These are phyloP conservation scores for Entelurus aequoreus DNA, from an alignment of 2,113 vertebrate genomes.

Conservation along the genomic window DNA sequence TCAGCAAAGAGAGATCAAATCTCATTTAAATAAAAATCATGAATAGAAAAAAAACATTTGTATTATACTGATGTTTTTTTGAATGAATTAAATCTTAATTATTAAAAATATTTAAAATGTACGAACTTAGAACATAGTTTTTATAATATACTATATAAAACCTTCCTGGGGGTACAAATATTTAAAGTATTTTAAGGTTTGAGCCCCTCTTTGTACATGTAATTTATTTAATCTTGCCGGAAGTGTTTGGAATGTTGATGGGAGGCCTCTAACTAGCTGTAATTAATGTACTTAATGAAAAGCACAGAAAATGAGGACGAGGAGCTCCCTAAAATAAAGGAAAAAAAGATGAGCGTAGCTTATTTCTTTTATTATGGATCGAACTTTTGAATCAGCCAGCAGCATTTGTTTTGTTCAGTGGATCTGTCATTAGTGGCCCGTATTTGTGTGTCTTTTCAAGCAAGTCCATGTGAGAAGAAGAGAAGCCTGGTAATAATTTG, in stretches of 20 bases:
- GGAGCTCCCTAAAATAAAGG: not conserved
- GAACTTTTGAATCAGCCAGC: slow-evolving; percentile 52
- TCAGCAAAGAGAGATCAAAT: too few relatives aligned
- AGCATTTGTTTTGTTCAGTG: slow-evolving; percentile 35
- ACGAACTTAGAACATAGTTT: too few relatives aligned
- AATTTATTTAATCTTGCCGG: not conserved
- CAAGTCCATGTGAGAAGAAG: not conserved
- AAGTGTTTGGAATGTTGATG: slow-evolving; percentile 18
- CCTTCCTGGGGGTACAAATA: too few relatives aligned
- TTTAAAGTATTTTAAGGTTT: too few relatives aligned
- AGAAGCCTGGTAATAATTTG: not conserved
- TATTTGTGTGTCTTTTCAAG: slow-evolving; percentile 24
- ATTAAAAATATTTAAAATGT: too few relatives aligned
- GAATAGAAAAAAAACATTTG: not conserved
- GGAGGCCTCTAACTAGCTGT: slow-evolving; percentile 26
- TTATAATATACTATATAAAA: too few relatives aligned
- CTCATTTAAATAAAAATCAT: too few relatives aligned
- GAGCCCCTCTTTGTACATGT: too few relatives aligned
- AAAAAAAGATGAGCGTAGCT: slow-evolving; percentile 17
- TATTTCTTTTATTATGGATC: slow-evolving; percentile 19
- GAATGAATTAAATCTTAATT: too few relatives aligned
- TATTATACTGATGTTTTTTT: not conserved
- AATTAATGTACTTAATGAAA: slow-evolving; percentile 35
- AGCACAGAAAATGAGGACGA: slow-evolving; percentile 59
- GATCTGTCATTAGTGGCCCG: slow-evolving; percentile 34